phyloP scores from a whole-genome alignment of 2,113 vertebrate genomes.

The Pseudopipra pipra region DNA sequence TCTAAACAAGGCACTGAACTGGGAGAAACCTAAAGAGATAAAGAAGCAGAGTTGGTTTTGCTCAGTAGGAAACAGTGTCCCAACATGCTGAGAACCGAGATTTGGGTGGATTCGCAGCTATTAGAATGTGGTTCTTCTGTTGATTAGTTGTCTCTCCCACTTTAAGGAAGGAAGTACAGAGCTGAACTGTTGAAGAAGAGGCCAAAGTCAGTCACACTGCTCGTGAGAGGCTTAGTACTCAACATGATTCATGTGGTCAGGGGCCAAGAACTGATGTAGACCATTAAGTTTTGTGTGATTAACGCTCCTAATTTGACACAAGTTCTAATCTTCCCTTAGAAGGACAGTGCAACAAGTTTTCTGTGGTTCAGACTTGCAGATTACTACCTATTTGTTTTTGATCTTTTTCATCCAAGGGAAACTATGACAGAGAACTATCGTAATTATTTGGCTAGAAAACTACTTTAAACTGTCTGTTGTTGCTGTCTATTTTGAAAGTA shows the following conservation, averaged over 20 bases:
- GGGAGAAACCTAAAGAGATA: background rate
- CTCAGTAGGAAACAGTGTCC: background rate
- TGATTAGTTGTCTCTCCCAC: background rate
- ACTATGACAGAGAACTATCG: background rate
- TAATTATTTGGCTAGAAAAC: slow-evolving; percentile 17
- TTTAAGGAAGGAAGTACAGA: background rate
- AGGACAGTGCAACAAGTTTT: background rate
- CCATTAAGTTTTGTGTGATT: background rate
- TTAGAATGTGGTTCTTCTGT: background rate
- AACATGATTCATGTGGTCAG: background rate
- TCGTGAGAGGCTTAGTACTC: background rate
- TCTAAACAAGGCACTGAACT: background rate
- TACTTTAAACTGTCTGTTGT: background rate
- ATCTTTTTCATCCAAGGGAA: background rate
- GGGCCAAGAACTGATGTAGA: background rate
- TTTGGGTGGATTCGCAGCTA: background rate
- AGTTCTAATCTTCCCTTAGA: background rate
- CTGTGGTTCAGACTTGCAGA: background rate
- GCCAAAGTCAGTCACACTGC: background rate
- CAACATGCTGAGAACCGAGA: background rate
- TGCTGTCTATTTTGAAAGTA: background rate
- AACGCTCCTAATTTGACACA: background rate
- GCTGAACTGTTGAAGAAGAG: background rate
- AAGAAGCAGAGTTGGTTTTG: background rate
- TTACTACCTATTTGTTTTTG: background rate